These are phyloP conservation scores for Pocota personata DNA, from an alignment of 2,888 invertebrate species.

Conservation along the genomic window DNA sequence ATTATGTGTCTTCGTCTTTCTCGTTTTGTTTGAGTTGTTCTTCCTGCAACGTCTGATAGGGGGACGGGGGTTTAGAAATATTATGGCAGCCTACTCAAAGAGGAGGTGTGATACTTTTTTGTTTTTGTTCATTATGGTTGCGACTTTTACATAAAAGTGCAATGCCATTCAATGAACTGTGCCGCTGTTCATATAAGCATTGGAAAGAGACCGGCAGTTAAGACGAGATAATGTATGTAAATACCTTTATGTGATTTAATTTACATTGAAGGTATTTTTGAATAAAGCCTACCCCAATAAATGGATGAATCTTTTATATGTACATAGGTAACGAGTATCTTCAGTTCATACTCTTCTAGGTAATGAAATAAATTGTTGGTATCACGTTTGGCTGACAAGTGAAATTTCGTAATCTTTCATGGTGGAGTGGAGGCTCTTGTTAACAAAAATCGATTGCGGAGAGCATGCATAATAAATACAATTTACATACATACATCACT, in stretches of 20 bases:
- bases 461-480: too few relatives aligned
- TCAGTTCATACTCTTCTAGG: too few relatives aligned
- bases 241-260: neutral
- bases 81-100: neutral
- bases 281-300: too few relatives aligned
- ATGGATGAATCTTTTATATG: too few relatives aligned
- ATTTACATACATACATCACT: too few relatives aligned
- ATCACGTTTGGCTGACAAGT: neutral
- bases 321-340: too few relatives aligned
- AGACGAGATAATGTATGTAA: neutral
- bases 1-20: neutral
- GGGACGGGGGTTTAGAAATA: too few relatives aligned
- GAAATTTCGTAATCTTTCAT: neutral
- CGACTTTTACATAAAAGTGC: constrained; percentile 6
- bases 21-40: neutral
- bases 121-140: too few relatives aligned
- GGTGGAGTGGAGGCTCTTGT: neutral
- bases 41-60: neutral
- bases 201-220: neutral
- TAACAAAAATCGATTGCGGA: neutral
- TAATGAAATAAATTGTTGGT: neutral
- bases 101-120: neutral
- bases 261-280: neutral
- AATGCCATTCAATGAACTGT: constrained; percentile 19
- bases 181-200: neutral